These are phyloP conservation scores for Sebastes kiyomatsui DNA, from an alignment of 2,797 vertebrate genomes.

Conservation along the genomic window DNA sequence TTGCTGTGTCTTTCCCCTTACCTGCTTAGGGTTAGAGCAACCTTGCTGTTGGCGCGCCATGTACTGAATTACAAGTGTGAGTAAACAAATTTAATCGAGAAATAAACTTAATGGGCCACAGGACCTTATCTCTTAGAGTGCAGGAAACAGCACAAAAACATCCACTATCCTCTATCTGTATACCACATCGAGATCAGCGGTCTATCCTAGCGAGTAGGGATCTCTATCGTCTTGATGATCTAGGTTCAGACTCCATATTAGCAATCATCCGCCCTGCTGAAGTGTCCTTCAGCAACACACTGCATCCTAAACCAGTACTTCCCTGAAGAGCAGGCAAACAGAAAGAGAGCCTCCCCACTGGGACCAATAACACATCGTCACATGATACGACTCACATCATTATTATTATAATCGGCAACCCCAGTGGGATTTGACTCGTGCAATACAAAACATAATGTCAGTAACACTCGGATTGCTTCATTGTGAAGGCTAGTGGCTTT, in stretches of 20 bases:
- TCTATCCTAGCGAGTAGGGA: neutral
- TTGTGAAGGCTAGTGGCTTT: slow-evolving; percentile 6
- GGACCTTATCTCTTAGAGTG: neutral
- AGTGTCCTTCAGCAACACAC: slow-evolving; percentile 26
- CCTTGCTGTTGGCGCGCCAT: neutral
- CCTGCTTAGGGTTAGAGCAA: slow-evolving; percentile 1
- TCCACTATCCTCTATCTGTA: neutral
- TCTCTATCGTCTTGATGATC: neutral
- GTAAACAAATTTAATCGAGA: slow-evolving; percentile 10
- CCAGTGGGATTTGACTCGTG: neutral
- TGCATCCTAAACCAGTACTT: neutral
- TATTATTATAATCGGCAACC: slow-evolving; percentile 22
- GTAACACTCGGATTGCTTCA: neutral
- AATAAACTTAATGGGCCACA: neutral
- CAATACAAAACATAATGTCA: neutral
- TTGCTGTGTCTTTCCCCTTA: slow-evolving; percentile 4
- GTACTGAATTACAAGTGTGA: slow-evolving; percentile 23
- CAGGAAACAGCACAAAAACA: neutral
- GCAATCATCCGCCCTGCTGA: slow-evolving; percentile 3
- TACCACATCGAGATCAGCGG: neutral
- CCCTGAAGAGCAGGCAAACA: neutral
- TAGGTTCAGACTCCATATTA: slow-evolving; percentile 1
- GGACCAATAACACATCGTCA: neutral
- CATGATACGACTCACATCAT: neutral
- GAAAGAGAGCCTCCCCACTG: neutral